These are phyloP conservation scores for Tenodera sinensis DNA, from an alignment of 2,888 invertebrate genomes.

Conservation along the genomic window DNA sequence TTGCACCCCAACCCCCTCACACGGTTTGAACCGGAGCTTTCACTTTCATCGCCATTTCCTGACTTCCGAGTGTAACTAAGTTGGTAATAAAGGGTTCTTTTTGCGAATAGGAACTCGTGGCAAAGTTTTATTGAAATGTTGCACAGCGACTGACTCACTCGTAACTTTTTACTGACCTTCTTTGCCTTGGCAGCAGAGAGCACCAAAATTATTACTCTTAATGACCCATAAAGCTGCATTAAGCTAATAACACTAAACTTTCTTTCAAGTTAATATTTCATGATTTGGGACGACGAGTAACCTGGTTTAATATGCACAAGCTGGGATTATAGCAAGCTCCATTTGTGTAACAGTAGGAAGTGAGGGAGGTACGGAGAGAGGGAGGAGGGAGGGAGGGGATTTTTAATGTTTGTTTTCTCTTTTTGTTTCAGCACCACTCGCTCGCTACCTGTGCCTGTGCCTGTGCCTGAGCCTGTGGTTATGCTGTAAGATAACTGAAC, in stretches of 20 bases:
- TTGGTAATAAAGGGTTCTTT: background rate
- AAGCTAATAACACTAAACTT: background rate
- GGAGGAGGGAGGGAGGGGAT: too few relatives aligned
- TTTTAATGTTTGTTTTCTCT: background rate
- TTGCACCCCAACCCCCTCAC: background rate
- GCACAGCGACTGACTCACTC: background rate
- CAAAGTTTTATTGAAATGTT: background rate
- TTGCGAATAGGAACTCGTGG: background rate
- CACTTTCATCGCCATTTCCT: background rate
- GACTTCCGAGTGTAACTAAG: background rate
- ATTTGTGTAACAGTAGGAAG: too few relatives aligned
- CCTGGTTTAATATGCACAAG: background rate
- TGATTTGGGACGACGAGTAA: background rate
- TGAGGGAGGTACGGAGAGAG: too few relatives aligned
- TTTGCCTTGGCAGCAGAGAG: background rate
- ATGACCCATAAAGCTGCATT: background rate
- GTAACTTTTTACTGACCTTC: background rate
- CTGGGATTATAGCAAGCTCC: background rate
- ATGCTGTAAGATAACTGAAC: background rate
- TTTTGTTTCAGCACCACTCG: background rate
- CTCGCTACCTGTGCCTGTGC: too few relatives aligned
- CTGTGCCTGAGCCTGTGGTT: background rate
- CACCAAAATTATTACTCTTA: background rate
- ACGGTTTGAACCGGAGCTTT: background rate
- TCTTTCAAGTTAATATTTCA: background rate